Evolutionary conservation across 2,888 invertebrate species (phyloP), one percentile per base, ranked within the genome.

Genomic region (Schrankia costaestrigalis): DNA sequence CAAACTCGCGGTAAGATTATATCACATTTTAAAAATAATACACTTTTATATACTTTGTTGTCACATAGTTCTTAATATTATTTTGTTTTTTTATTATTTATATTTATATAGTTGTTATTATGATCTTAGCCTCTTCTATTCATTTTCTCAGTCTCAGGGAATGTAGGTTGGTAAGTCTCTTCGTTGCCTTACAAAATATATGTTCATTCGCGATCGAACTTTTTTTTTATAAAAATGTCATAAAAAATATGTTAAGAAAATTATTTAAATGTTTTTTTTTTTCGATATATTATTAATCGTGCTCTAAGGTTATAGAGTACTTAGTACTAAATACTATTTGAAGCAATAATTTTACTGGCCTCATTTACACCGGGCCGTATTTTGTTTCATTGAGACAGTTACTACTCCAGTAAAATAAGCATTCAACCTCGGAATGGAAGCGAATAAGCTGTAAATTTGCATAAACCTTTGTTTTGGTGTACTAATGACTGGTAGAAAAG

Each of bases 101-200:
- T 54, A 58, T 51, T 52, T 51, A 57, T 50, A 54, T 51, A 31
- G 64, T 71, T 71, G 71, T 66, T 77, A 47, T 42, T 48, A 55
- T 65, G 78, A 72, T 78, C 70, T 81, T 76, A 82, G 82, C 85
- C 82, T 83, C 83, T 71, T 74, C 64, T 76, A 77, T 72, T 61
- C 69, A n/a, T 50, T 69, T 64, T 71, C 61, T 83, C 86, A 86
- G 86, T 86, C 86, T 86, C 85, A 74, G 86, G 86, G 86, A 86
- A 86, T 86, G 86, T 83, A 71, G 75, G 83, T 78, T 84, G 82
- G 78, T 80, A 75, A 86, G 86, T 86, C 85, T 86, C 81, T 81
- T 85, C 85, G 86, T 86, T 86, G 77, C 84, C 86, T 86, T 85
- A 86, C 76, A 74, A 71, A 70, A 71, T 78, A 78, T 75, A 71